Conservation (phyloP, 2,797 vertebrate genomes). For the Pipistrellus pipistrellus region DNA sequence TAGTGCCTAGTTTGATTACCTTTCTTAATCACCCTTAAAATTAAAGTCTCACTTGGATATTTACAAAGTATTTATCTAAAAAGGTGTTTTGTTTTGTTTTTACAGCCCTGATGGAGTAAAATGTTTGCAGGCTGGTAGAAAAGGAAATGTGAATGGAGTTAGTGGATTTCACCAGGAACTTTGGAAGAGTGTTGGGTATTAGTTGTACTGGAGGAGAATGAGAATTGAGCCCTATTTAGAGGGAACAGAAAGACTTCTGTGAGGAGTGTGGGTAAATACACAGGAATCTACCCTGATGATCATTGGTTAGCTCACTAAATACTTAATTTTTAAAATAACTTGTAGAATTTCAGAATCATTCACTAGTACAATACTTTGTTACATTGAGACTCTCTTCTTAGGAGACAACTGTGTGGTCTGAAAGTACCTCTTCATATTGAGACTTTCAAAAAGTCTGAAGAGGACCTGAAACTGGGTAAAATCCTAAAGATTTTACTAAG, state of each 20-base stretch:
- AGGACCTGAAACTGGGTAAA: not conserved
- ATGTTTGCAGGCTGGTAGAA: slow-evolving; percentile 67
- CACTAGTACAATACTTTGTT: not conserved
- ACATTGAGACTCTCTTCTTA: slow-evolving; percentile 23
- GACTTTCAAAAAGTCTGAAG: slow-evolving; percentile 40
- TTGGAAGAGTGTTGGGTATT: slow-evolving; percentile 65
- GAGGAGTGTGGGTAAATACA: slow-evolving; percentile 69
- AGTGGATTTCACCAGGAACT: slow-evolving; percentile 70
- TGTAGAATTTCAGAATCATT: slow-evolving; percentile 37
- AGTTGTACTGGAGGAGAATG: slow-evolving; percentile 50
- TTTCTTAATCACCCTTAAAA: slow-evolving; percentile 67
- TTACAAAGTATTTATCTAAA: slow-evolving; percentile 64
- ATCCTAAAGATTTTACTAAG: slow-evolving; percentile 12
- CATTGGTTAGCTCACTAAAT: slow-evolving; percentile 16
- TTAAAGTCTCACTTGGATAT: slow-evolving; percentile 57
- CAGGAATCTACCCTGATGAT: slow-evolving; percentile 52
- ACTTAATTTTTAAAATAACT: slow-evolving; percentile 55
- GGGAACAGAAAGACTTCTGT: slow-evolving; percentile 67
- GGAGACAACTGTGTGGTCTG: not conserved
- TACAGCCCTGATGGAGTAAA: slow-evolving; percentile 62
- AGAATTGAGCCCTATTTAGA: slow-evolving; percentile 57
- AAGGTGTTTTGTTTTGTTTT: slow-evolving; percentile 76
- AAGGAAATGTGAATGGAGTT: slow-evolving; percentile 70
- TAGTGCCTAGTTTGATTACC: slow-evolving; percentile 42
- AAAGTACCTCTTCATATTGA: slow-evolving; percentile 43